These are phyloP conservation scores for Callorhinus ursinus DNA, from an alignment of 2,113 vertebrate genomes.

Conservation along the genomic window DNA sequence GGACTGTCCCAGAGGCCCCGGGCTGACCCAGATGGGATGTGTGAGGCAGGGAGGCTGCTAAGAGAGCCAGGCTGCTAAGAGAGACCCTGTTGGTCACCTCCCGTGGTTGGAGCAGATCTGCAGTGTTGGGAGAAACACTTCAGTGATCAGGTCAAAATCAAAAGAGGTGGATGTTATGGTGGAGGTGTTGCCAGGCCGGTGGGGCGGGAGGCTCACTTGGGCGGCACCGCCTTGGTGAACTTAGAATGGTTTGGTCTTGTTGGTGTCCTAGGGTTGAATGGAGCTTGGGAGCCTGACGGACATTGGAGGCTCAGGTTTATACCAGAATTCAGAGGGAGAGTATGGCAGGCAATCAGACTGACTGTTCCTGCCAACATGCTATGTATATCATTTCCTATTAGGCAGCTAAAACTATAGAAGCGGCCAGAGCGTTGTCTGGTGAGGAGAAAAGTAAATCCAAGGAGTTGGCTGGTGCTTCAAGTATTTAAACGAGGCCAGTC, in stretches of 20 bases:
- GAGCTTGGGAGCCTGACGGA: background rate
- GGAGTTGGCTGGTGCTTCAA: background rate
- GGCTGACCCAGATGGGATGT: background rate
- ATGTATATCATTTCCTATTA: background rate
- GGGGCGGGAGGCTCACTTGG: background rate
- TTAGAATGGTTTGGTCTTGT: background rate
- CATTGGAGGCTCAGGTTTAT: background rate
- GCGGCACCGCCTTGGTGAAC: background rate
- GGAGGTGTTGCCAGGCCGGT: background rate
- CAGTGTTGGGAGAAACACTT: background rate
- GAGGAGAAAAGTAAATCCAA: background rate
- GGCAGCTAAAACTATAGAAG: background rate
- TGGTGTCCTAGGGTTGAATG: background rate
- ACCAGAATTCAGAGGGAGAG: background rate
- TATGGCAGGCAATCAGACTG: background rate
- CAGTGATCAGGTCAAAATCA: background rate
- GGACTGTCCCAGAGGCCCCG: background rate
- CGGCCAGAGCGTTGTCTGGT: background rate
- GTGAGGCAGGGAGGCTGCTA: background rate
- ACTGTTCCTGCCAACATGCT: background rate
- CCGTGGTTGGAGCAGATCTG: no score
- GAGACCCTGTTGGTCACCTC: fast-evolving
- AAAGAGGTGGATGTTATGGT: background rate
- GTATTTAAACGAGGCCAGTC: background rate
- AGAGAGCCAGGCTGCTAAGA: background rate